Evolutionary conservation across 2,797 vertebrate species (phyloP).

Genomic region (Numenius phaeopus): DNA sequence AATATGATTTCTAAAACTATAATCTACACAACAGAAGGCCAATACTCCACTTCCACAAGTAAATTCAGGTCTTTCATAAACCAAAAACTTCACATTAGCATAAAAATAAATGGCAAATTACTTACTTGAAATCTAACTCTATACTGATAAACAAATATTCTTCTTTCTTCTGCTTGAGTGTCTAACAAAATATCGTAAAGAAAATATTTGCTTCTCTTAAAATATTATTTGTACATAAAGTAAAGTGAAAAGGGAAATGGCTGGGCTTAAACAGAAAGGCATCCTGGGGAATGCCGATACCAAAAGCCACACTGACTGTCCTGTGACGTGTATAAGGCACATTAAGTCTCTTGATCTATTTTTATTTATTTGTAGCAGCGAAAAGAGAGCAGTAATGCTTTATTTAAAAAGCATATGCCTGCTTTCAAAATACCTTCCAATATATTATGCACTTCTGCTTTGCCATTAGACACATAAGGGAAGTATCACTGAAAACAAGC

Average conservation of each 20-base stretch:
- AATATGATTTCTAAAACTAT: neutral
- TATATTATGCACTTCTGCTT: neutral
- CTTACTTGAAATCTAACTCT: neutral
- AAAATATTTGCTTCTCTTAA: neutral
- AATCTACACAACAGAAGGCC: neutral
- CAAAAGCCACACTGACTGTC: neutral
- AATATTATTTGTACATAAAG: neutral
- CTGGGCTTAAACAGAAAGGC: neutral
- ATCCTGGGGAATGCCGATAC: neutral
- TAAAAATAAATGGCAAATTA: neutral
- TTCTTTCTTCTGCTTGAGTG: neutral
- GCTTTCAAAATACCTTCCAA: slow-evolving; percentile 24
- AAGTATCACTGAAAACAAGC: neutral
- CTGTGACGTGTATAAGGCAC: neutral
- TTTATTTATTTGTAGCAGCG: neutral
- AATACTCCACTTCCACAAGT: neutral
- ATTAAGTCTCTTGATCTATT: slow-evolving; percentile 6
- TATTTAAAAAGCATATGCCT: slow-evolving; percentile 12
- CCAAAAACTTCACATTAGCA: neutral
- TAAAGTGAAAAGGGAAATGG: neutral
- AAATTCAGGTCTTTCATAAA: neutral
- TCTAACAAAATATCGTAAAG: neutral
- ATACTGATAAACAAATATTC: neutral
- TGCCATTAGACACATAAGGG: neutral
- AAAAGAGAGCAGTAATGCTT: slow-evolving; percentile 10